Evolutionary conservation across 2,888 invertebrate genomes (phyloP).

Genomic region (Blomia tropicalis): DNA sequence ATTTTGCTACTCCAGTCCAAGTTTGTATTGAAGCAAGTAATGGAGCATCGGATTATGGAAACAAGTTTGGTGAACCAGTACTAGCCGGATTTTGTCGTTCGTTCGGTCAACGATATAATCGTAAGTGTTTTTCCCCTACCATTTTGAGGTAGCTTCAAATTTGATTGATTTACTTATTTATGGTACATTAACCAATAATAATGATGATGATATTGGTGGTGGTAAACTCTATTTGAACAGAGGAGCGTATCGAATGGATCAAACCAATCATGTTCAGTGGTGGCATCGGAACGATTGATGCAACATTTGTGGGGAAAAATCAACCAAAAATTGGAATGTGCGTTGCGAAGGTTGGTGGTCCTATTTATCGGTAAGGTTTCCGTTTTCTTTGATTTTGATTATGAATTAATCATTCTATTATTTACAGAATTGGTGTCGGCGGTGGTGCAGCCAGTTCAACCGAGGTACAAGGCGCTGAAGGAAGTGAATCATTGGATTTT

Average conservation of each 20-base stretch:
- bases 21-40: slow-evolving; percentile 88
- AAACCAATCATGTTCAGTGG: slow-evolving; percentile 99
- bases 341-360: slow-evolving; percentile 88
- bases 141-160: too few species aligned
- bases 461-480: slow-evolving; percentile 70
- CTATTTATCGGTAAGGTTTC: slow-evolving; percentile 42
- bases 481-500: slow-evolving; percentile 71
- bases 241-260: slow-evolving; percentile 68
- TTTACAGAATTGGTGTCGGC: slow-evolving; percentile 92
- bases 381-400: not conserved
- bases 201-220: not conserved
- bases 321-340: slow-evolving; percentile 64
- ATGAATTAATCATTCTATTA: not conserved
- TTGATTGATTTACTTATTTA: not conserved
- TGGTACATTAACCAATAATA: too few species aligned
- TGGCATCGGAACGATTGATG: slow-evolving; percentile 79
- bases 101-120: slow-evolving; percentile 55
- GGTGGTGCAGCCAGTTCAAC: slow-evolving; percentile 97
- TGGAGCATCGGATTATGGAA: slow-evolving; percentile 96
- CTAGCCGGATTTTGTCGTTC: slow-evolving; percentile 77
- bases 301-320: slow-evolving; percentile 58
- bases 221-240: not conserved
- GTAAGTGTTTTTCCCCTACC: slow-evolving; percentile 32
- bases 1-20: slow-evolving; percentile 75
- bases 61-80: slow-evolving; percentile 95